Conservation (phyloP, 2,113 vertebrate genomes). For the Bufo bufo region DNA sequence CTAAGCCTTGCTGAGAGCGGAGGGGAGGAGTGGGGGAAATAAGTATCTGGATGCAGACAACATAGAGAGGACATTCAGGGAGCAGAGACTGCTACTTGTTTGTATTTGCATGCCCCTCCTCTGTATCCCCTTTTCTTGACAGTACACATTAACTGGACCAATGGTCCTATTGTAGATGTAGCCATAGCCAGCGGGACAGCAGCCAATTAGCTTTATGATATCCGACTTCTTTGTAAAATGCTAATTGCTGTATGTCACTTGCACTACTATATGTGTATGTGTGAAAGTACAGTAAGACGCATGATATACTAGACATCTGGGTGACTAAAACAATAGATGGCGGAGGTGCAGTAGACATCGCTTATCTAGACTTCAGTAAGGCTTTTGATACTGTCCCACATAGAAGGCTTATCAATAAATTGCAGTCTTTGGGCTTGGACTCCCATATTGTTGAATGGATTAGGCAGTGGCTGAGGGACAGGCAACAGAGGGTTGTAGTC, state of each 20-base stretch:
- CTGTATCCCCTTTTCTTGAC: background rate
- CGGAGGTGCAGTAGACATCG: no score
- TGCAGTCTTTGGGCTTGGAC: no score
- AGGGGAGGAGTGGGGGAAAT: background rate
- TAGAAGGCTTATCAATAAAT: no score
- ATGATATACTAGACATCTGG: background rate
- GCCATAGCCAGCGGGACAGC: background rate
- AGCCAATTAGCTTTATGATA: background rate
- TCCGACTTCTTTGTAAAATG: background rate
- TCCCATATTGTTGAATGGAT: no score
- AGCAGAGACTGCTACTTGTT: background rate
- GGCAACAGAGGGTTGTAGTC: no score
- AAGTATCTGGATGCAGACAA: slow-evolving; percentile 10
- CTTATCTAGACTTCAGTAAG: no score
- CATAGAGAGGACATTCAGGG: background rate
- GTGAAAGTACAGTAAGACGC: background rate
- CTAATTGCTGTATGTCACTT: background rate
- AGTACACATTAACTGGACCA: slow-evolving; percentile 17
- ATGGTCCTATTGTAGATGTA: background rate
- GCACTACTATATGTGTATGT: background rate
- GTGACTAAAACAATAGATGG: no score
- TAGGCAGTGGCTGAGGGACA: no score
- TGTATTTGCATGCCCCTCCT: background rate
- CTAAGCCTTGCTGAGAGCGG: background rate
- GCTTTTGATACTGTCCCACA: no score